Evolutionary conservation across 2,113 vertebrate genomes (phyloP).

Genomic region (Taurulus bubalis): DNA sequence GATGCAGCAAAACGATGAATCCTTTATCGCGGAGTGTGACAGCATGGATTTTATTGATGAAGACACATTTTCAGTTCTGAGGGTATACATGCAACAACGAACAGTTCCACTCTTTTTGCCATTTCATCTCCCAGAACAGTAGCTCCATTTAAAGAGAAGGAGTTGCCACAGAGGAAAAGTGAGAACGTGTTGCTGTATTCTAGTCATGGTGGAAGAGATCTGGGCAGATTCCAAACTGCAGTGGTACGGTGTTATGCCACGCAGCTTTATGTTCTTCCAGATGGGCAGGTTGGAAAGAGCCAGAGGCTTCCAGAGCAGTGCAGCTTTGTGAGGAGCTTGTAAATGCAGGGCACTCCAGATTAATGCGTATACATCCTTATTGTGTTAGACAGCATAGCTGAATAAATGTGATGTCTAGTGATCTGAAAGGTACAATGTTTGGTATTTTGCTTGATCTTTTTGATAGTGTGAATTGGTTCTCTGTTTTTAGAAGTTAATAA

Average conservation of each 20-base stretch:
- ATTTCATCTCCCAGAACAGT: constrained; percentile 4
- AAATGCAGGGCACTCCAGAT: constrained; percentile 20
- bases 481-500: background rate
- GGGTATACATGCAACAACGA: background rate
- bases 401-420: background rate
- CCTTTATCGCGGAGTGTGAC: background rate
- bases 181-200: constrained; percentile 20
- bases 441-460: background rate
- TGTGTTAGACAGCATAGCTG: constrained; percentile 16
- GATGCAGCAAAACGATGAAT: constrained; percentile 20
- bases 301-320: constrained; percentile 23
- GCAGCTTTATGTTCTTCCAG: constrained; percentile 35
- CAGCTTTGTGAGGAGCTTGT: constrained; percentile 10
- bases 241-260: background rate
- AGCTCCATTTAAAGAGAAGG: background rate
- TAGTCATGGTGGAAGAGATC: constrained; percentile 14
- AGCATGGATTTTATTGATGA: background rate
- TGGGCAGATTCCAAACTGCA: constrained; percentile 19
- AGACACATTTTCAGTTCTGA: constrained; percentile 14
- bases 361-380: constrained; percentile 14
- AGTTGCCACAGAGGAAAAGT: constrained; percentile 3
- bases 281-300: constrained; percentile 29
- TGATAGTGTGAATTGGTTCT: background rate
- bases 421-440: background rate
- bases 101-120: background rate